Conservation (phyloP, 2,888 invertebrate species). For the Euphydryas editha region DNA sequence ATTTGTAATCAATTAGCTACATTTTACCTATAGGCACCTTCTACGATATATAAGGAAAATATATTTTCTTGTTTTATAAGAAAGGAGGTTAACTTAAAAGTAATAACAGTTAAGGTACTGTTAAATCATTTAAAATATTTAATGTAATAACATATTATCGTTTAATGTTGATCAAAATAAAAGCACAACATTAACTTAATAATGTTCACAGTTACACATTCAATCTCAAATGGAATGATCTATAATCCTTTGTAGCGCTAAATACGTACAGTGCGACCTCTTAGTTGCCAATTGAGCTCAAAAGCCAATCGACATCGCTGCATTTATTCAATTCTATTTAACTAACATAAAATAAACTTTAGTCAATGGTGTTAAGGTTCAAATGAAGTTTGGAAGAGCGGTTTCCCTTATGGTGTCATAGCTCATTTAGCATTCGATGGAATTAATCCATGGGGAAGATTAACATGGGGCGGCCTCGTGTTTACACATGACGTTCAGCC, state of each 20-base stretch:
- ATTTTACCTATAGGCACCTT: too few relatives aligned
- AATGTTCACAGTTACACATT: constrained; percentile 20
- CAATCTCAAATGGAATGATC: constrained; percentile 22
- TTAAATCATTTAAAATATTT: not conserved
- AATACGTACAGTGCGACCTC: constrained; percentile 56
- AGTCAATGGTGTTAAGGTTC: constrained; percentile 44
- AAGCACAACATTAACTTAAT: constrained; percentile 17
- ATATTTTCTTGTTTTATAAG: too few relatives aligned
- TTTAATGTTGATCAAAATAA: not conserved
- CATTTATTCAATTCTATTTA: constrained; percentile 42
- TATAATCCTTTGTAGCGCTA: constrained; percentile 59
- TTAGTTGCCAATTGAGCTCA: constrained; percentile 80
- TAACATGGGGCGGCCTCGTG: constrained; percentile 58
- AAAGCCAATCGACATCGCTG: constrained; percentile 61
- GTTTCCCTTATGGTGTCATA: constrained; percentile 61
- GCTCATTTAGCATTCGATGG: constrained; percentile 81
- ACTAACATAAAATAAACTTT: constrained; percentile 48
- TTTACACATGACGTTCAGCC: constrained; percentile 64
- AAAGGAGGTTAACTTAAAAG: too few relatives aligned
- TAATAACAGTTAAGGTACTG: not conserved
- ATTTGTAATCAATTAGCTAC: too few relatives aligned
- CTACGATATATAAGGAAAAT: too few relatives aligned
- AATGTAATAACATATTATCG: not conserved
- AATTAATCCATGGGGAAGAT: constrained; percentile 77
- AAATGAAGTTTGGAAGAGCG: constrained; percentile 41